Evolutionary conservation across 1,140 invertebrate species (phyloP).

Genomic region (Sinonovacula constricta): DNA sequence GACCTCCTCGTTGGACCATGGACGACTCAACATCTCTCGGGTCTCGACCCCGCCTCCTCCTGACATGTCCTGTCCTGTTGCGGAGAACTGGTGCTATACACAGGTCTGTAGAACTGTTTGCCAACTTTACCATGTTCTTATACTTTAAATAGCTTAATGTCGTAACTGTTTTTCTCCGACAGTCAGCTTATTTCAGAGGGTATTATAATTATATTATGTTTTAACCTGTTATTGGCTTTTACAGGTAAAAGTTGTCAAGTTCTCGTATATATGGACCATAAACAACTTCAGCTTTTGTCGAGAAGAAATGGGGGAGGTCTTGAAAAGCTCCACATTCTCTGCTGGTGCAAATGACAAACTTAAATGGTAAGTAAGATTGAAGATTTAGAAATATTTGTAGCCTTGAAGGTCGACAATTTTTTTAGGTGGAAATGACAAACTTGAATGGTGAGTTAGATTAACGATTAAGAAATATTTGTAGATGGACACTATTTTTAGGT

Average conservation of each 20-base stretch:
- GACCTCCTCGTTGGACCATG: conserved; percentile 69
- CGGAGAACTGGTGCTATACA: conserved; percentile 80
- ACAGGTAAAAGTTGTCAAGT: conserved; percentile 99
- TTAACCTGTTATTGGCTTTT: conserved; percentile 39
- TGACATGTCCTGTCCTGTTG: conserved; percentile 78
- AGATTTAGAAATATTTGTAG: too few species aligned
- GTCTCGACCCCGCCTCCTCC: conserved; percentile 74
- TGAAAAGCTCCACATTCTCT: conserved; percentile 99
- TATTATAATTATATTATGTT: background rate
- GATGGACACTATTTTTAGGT: too few species aligned
- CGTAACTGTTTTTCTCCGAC: background rate
- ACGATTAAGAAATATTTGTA: too few species aligned
- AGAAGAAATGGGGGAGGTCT: conserved; percentile 99
- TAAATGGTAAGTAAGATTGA: conserved; percentile 96
- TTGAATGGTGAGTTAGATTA: too few species aligned
- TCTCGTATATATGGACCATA: conserved; percentile 99
- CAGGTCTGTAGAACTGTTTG: conserved; percentile 66
- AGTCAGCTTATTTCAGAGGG: background rate
- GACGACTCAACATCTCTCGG: conserved; percentile 71
- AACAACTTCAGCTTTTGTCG: conserved; percentile 98
- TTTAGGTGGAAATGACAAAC: too few species aligned
- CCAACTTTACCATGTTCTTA: background rate
- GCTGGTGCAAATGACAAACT: conserved; percentile 99
- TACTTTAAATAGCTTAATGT: background rate
- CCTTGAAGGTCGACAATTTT: too few species aligned